Percentiles rank a stretch among this genome's conserved stretches.
phyloP scores from a whole-genome alignment of 2,797 vertebrate genomes.

The Lutjanus campechanus region DNA sequence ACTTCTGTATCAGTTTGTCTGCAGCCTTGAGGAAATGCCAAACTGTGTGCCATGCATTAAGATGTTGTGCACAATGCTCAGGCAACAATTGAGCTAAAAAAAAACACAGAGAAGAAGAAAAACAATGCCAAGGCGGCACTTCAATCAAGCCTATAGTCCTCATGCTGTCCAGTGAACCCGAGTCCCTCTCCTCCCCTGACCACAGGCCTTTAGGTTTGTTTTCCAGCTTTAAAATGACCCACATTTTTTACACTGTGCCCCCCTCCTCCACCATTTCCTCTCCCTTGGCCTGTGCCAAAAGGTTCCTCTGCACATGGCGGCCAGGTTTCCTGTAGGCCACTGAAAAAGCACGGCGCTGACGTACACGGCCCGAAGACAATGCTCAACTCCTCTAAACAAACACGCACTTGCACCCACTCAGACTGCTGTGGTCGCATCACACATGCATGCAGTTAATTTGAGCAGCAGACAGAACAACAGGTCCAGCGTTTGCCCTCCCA shows the following conservation, averaged over 20 bases:
- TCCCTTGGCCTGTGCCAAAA: slow-evolving; percentile 87
- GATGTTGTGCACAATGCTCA: slow-evolving; percentile 54
- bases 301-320: slow-evolving; percentile 89
- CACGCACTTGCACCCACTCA: slow-evolving; percentile 70
- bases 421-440: slow-evolving; percentile 46
- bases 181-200: slow-evolving; percentile 23
- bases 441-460: slow-evolving; percentile 65
- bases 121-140: slow-evolving; percentile 71
- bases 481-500: slow-evolving; percentile 20
- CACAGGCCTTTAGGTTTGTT: slow-evolving; percentile 78
- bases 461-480: slow-evolving; percentile 60
- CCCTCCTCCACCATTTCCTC: slow-evolving; percentile 83
- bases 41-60: slow-evolving; percentile 71
- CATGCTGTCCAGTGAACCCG: slow-evolving; percentile 56
- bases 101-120: slow-evolving; percentile 35
- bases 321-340: slow-evolving; percentile 87
- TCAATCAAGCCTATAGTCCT: slow-evolving; percentile 69
- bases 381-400: slow-evolving; percentile 84
- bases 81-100: slow-evolving; percentile 75
- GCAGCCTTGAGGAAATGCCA: slow-evolving; percentile 69
- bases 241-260: slow-evolving; percentile 74
- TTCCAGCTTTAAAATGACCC: slow-evolving; percentile 85
- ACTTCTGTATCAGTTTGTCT: slow-evolving; percentile 44
- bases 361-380: slow-evolving; percentile 84
- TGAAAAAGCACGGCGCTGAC: slow-evolving; percentile 85